phyloP scores from a whole-genome alignment of 1,140 invertebrate genomes.

The Drosophila sechellia region DNA sequence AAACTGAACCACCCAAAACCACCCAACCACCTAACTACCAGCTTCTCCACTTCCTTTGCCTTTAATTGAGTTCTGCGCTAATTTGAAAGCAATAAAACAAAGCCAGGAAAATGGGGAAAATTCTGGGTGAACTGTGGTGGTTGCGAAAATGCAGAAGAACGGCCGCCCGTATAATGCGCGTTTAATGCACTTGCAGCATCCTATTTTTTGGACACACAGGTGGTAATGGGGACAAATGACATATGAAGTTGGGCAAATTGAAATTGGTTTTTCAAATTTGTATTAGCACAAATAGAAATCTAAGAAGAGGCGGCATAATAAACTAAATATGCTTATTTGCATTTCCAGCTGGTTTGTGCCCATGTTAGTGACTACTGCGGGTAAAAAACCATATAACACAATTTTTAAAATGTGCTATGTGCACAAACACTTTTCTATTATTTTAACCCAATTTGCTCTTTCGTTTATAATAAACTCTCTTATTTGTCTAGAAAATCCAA shows the following conservation, averaged over 20 bases:
- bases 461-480: neutral
- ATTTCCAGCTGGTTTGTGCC: neutral
- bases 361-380: neutral
- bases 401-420: too few relatives aligned
- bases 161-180: constrained; percentile 55
- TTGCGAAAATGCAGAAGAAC: neutral
- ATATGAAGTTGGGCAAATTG: constrained; percentile 3
- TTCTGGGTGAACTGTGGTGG: too few relatives aligned
- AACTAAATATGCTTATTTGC: neutral
- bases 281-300: neutral
- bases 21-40: neutral
- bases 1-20: neutral
- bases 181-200: constrained; percentile 66
- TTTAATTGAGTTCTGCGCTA: constrained; percentile 78
- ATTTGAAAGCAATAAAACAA: constrained; percentile 76
- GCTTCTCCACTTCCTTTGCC: constrained; percentile 4
- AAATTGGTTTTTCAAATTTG: constrained; percentile 3
- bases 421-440: too few relatives aligned
- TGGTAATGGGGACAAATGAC: constrained; percentile 1
- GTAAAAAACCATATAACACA: too few relatives aligned
- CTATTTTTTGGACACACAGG: constrained; percentile 8
- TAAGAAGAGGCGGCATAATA: neutral
- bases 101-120: constrained; percentile 13
- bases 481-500: neutral
- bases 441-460: too few relatives aligned